phyloP scores from a whole-genome alignment of 2,888 invertebrate genomes.

The Drosophila quinaria region DNA sequence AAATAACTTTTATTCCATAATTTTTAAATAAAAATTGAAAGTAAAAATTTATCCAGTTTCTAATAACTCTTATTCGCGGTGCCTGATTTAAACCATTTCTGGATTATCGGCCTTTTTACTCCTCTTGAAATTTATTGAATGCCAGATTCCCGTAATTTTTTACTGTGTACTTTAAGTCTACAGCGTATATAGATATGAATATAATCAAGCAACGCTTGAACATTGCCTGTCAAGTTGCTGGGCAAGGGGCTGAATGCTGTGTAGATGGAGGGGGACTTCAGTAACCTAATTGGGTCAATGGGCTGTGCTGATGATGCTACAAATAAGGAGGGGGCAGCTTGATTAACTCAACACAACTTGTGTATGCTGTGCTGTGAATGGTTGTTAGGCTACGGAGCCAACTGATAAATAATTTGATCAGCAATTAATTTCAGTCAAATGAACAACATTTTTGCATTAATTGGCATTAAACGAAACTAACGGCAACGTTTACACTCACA shows the following conservation, averaged over 20 bases:
- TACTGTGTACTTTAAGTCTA: background rate
- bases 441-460: constrained; percentile 66
- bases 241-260: background rate
- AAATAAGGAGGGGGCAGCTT: constrained; percentile 30
- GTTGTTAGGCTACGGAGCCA: constrained; percentile 14
- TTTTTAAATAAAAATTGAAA: too few relatives aligned
- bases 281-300: constrained; percentile 65
- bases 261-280: background rate
- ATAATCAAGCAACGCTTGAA: constrained; percentile 7
- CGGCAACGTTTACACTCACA: constrained; percentile 22
- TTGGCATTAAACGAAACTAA: constrained; percentile 56
- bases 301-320: constrained; percentile 25
- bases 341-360: constrained; percentile 45
- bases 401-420: constrained; percentile 62
- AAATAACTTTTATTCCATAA: too few relatives aligned
- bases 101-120: too few relatives aligned
- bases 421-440: constrained; percentile 71
- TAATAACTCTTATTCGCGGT: too few relatives aligned
- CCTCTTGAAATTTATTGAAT: too few relatives aligned
- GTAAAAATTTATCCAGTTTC: too few relatives aligned
- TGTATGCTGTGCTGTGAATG: constrained; percentile 8
- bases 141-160: too few relatives aligned
- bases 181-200: constrained; percentile 8
- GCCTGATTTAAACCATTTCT: too few relatives aligned
- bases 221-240: constrained; percentile 1